phyloP scores from a whole-genome alignment of 2,888 invertebrate species.

The Pheosia gnoma region DNA sequence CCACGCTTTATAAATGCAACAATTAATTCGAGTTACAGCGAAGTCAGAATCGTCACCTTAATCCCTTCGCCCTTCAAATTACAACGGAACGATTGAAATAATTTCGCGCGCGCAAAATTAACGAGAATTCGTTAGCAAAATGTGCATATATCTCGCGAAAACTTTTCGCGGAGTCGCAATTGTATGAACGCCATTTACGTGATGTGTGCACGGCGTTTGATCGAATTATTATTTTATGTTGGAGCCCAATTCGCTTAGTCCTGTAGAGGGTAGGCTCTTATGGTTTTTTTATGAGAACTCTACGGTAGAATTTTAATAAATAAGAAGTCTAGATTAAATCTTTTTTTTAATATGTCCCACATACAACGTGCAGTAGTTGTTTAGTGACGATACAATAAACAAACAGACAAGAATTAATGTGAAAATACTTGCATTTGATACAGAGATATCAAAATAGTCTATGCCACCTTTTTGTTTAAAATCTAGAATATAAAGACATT shows the following conservation, averaged over 20 bases:
- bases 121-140: constrained; percentile 37
- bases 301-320: too few relatives aligned
- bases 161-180: constrained; percentile 34
- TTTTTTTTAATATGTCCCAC: too few relatives aligned
- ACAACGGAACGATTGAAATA: constrained; percentile 15
- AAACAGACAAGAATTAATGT: too few relatives aligned
- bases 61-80: constrained; percentile 10
- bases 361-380: too few relatives aligned
- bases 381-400: too few relatives aligned
- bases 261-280: neutral
- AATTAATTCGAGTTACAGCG: neutral
- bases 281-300: neutral
- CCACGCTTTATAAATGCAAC: neutral
- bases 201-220: constrained; percentile 23
- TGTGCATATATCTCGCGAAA: constrained; percentile 43
- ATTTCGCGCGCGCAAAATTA: constrained; percentile 24
- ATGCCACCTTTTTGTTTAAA: too few relatives aligned
- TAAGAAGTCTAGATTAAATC: too few relatives aligned
- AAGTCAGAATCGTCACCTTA: constrained; percentile 12
- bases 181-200: constrained; percentile 25
- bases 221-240: constrained; percentile 35
- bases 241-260: constrained; percentile 30
- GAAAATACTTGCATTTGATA: too few relatives aligned
- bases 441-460: too few relatives aligned
- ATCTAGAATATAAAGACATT: too few relatives aligned